Percentiles rank a stretch among this genome's conserved stretches.
These are phyloP conservation scores for Trichoplax adhaerens DNA, from an alignment of 37 sponge, comb jelly and placozoan species.

Conservation along the genomic window DNA sequence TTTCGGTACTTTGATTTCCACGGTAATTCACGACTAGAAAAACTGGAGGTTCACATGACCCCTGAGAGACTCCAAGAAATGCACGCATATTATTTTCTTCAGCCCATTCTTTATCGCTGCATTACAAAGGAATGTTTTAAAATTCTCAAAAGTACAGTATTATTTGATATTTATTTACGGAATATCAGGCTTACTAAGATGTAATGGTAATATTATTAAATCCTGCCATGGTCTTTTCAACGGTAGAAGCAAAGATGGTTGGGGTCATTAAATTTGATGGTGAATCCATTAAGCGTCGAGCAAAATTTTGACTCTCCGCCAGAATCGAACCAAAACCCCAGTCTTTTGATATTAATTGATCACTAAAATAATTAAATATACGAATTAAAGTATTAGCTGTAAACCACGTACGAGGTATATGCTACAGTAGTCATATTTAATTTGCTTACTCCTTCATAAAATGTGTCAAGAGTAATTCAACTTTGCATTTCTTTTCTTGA, in stretches of 20 bases:
- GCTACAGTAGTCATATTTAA: too few relatives aligned
- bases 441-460: too few relatives aligned
- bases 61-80: constrained; percentile 64
- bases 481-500: constrained; percentile 9
- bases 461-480: neutral
- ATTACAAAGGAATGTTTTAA: neutral
- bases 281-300: constrained; percentile 64
- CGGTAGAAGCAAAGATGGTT: constrained; percentile 45
- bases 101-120: constrained; percentile 51
- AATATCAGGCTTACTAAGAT: neutral
- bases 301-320: constrained; percentile 74
- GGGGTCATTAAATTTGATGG: constrained; percentile 86
- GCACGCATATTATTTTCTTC: constrained; percentile 62
- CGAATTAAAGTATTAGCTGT: too few relatives aligned
- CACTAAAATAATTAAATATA: too few relatives aligned
- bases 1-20: constrained; percentile 7
- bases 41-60: constrained; percentile 64
- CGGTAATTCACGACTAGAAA: constrained; percentile 59
- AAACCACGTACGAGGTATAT: too few relatives aligned
- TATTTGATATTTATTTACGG: too few relatives aligned
- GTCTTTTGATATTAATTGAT: too few relatives aligned
- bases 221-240: constrained; percentile 2
- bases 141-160: neutral
- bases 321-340: constrained; percentile 18
- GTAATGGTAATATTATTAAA: constrained; percentile 1